These are phyloP conservation scores for Drosophila ogumai DNA, from an alignment of 1,140 invertebrate species.

Conservation along the genomic window DNA sequence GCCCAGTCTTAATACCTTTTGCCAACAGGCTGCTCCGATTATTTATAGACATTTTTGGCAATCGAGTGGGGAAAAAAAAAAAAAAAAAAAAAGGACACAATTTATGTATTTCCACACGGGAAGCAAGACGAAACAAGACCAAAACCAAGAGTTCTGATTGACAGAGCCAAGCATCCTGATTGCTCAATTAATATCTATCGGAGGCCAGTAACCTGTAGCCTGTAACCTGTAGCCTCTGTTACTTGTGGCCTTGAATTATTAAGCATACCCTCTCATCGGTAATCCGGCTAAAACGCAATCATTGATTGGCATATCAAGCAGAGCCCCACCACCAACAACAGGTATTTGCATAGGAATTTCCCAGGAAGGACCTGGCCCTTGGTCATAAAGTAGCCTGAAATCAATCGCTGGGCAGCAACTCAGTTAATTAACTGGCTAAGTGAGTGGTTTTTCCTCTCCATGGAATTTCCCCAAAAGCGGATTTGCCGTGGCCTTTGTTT, in stretches of 20 bases:
- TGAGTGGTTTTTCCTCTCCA: constrained; percentile 33
- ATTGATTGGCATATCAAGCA: constrained; percentile 4
- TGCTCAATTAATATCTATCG: constrained; percentile 44
- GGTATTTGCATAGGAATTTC: constrained; percentile 44
- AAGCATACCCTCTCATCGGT: neutral
- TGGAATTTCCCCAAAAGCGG: constrained; percentile 14
- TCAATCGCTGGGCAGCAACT: constrained; percentile 27
- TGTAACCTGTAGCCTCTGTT: neutral
- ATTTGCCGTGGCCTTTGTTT: constrained; percentile 18
- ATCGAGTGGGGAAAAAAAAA: neutral
- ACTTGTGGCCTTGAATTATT: constrained; percentile 28
- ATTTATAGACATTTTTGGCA: constrained; percentile 11
- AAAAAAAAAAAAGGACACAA: too few relatives aligned
- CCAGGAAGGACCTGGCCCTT: neutral
- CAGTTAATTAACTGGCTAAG: constrained; percentile 51
- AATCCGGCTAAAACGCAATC: constrained; percentile 5
- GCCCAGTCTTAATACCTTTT: constrained; percentile 45
- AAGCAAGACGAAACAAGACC: neutral
- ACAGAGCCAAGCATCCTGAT: constrained; percentile 31
- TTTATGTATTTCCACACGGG: constrained; percentile 13
- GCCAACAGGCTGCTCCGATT: constrained; percentile 25
- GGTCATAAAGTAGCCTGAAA: neutral
- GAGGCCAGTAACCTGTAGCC: neutral
- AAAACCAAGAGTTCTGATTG: constrained; percentile 12
- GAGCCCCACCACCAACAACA: neutral